Percentiles rank a stretch among this genome's conserved stretches.
Conservation (phyloP, 2,888 invertebrate genomes). For the Pegoplata infirma region DNA sequence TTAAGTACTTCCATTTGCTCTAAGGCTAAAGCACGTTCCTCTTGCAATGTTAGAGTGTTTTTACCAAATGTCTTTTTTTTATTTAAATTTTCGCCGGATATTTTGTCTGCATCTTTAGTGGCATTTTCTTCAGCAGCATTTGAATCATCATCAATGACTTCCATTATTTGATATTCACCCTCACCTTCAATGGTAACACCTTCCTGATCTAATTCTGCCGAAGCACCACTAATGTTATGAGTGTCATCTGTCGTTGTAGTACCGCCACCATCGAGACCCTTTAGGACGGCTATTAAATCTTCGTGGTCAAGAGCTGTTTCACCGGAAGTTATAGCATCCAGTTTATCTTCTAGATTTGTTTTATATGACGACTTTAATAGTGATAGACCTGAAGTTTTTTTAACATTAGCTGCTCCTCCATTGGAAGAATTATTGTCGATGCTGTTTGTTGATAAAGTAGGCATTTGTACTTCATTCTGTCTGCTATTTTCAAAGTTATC, state of each 20-base stretch:
- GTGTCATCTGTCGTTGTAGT: conserved; percentile 53
- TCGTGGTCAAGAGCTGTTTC: conserved; percentile 69
- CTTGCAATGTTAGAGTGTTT: conserved; percentile 65
- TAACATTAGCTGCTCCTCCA: conserved; percentile 12
- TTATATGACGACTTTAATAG: neutral
- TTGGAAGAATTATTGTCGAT: neutral
- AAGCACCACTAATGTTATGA: conserved; percentile 13
- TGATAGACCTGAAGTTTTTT: neutral
- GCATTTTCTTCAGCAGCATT: conserved; percentile 25
- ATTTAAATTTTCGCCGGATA: conserved; percentile 19
- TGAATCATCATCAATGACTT: conserved; percentile 70
- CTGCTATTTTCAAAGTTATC: neutral
- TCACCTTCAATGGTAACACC: conserved; percentile 76
- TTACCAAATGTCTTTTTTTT: conserved; percentile 28
- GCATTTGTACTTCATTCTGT: neutral
- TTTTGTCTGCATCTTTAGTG: conserved; percentile 8
- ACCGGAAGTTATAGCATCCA: conserved; percentile 28
- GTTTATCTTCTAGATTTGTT: conserved; percentile 10
- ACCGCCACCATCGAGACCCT: conserved; percentile 80
- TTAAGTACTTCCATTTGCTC: conserved; percentile 73
- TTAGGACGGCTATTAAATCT: conserved; percentile 79
- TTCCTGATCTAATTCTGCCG: conserved; percentile 66
- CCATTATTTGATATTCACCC: conserved; percentile 75
- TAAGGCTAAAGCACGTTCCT: conserved; percentile 74
- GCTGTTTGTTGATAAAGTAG: neutral